Percentiles rank a stretch among this genome's conserved stretches.
Evolutionary conservation across 2,797 vertebrate genomes (phyloP).

Genomic region (Fratercula arctica): DNA sequence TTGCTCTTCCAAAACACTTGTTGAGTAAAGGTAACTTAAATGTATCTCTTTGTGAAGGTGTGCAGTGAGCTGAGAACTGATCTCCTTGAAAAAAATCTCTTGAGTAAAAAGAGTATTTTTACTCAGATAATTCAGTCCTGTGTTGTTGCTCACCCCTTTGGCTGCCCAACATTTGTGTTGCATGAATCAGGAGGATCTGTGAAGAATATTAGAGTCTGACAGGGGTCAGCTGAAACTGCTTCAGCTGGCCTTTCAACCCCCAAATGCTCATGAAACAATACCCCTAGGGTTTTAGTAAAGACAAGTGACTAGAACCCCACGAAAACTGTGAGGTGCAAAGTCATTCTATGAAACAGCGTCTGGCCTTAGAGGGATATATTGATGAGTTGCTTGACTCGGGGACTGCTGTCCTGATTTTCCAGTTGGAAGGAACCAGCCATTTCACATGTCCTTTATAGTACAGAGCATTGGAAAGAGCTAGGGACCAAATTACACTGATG

Average conservation of each 20-base stretch:
- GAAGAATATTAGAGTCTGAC: neutral
- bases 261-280: neutral
- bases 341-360: neutral
- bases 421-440: neutral
- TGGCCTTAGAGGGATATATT: neutral
- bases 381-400: neutral
- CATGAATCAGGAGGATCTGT: neutral
- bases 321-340: neutral
- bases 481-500: neutral
- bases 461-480: neutral
- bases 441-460: neutral
- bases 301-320: neutral
- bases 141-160: neutral
- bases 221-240: neutral
- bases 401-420: neutral
- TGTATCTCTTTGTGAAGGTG: neutral
- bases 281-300: neutral
- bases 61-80: neutral
- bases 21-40: neutral
- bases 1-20: neutral
- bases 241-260: neutral
- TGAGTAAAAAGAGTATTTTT: neutral
- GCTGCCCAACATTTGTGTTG: neutral
- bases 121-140: neutral
- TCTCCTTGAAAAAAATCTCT: neutral